Evolutionary conservation across 2,113 vertebrate species (phyloP), one percentile per base, ranked within the genome.

Genomic region (Lates calcarifer): DNA sequence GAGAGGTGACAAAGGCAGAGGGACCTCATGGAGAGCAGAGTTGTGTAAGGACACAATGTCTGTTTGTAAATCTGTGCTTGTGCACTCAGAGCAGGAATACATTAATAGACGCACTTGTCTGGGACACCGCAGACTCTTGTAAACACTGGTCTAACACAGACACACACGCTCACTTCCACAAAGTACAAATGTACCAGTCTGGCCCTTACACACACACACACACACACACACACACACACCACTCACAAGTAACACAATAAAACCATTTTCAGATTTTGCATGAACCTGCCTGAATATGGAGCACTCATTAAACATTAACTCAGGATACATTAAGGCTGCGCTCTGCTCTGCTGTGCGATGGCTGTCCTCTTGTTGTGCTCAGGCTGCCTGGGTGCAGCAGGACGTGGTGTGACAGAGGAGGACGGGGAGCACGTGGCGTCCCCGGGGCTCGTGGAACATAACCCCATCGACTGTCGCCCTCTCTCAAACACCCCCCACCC

Each of bases 281-380:
- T 74, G 77, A 86, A 85, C 69, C 88, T 47, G 88, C 76, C 79
- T 87, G 91, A 91, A 90, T 89, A 85, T 37, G 86, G 66, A 84
- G 67, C 31, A 39, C 84, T 93, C 91, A 94, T 94, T 90, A 94
- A 94, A 93, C 90, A 92, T 94, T 94, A 92, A 93, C 86, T 79
- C 31, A 0, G 77, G 84, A 28, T 79, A 76, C 92, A 94, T 93
- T 93, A 93, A 87, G 73, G 83, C 83, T 28, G 82, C 11, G 29
- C 43, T 49, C 55, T 14, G 74, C 83, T 74, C 47, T 12, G 68
- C 60, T 56, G 41, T 67, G 56, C 60, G 87, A 68, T 6, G n/a
- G 60, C 74, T 57, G 70, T 60, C 82, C 68, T 64, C 70, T 89
- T 82, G 79, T 90, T 81, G 79, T 78, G 84, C 81, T 87, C 1